phyloP scores from a whole-genome alignment of 2,113 vertebrate species.

The Zosterops hypoxanthus region DNA sequence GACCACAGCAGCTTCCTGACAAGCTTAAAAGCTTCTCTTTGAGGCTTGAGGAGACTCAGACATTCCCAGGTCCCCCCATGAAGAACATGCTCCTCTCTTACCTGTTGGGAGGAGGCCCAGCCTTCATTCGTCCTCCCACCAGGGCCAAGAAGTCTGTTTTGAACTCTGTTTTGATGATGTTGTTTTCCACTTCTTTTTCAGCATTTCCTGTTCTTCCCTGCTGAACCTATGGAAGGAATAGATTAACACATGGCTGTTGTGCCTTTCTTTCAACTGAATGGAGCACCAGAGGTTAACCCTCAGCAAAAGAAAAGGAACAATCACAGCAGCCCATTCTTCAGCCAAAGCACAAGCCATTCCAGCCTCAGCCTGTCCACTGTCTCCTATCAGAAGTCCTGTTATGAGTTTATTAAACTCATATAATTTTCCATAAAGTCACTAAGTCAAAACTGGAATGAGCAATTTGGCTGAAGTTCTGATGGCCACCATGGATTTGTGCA shows the following conservation, averaged over 20 bases:
- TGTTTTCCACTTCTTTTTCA: slow-evolving; percentile 70
- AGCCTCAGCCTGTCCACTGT: neutral
- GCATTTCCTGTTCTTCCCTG: slow-evolving; percentile 71
- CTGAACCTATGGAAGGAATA: slow-evolving; percentile 62
- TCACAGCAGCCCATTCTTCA: neutral
- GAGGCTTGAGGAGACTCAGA: neutral
- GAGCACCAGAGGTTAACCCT: neutral
- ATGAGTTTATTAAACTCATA: neutral
- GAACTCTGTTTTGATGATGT: slow-evolving; percentile 70
- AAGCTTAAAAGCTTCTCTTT: neutral
- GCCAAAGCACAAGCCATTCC: neutral
- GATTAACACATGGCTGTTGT: rapidly evolving
- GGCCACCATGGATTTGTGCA: neutral
- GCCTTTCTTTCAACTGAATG: neutral
- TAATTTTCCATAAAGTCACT: neutral
- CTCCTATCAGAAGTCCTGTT: neutral
- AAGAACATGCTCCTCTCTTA: neutral
- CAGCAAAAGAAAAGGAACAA: neutral
- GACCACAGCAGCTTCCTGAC: neutral
- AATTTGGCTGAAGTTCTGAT: neutral
- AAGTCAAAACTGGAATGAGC: neutral
- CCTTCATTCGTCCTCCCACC: slow-evolving; percentile 62
- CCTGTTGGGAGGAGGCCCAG: slow-evolving; percentile 71
- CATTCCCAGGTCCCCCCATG: neutral
- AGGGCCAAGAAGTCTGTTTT: slow-evolving; percentile 67